Evolutionary conservation across 1,140 invertebrate genomes (phyloP), one percentile per base, ranked within the genome.

Genomic region (Drosophila mojavensis): DNA sequence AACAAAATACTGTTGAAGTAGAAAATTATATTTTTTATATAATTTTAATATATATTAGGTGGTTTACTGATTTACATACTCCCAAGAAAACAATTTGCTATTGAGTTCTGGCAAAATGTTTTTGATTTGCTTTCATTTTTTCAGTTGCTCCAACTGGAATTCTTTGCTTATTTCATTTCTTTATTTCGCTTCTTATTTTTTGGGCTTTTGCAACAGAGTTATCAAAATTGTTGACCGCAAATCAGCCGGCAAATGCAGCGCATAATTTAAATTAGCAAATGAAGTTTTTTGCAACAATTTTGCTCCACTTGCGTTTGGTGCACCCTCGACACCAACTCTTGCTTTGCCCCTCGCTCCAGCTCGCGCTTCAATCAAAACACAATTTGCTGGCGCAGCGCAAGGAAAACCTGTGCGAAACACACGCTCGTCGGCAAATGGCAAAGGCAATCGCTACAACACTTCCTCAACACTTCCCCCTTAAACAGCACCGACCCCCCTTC

Each of bases 341-440:
- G n/a, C 36, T 9, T 33, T 59, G 9, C 7, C 9, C 1, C 41
- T 41, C 50, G 5, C 33, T 24, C 33, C 7, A n/a, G 13, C 20
- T 48, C 15, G 43, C 0, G 75, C 85, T 89, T 89, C 85, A 89
- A 89, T 89, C 84, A 89, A 88, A 88, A 89, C 65, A 89, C 79
- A 89, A 74, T 78, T 89, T 89, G 47, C 83, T 75, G 63, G 48
- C 51, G 45, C 68, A 13, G 24, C 54, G 55, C 43, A 50, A 48
- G 72, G 64, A 56, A 85, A 81, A 85, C 69, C 81, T 85, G 82
- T 81, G 45, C 43, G 9, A 3, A 61, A 65, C 71, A 83, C 81
- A 74, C 72, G 65, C 71, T 89, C 83, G 77, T 78, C 80, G 83
- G 83, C 83, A 78, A 82, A 66, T 68, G 72, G 66, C 63, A 79